These are phyloP conservation scores for Lophius americanus DNA, from an alignment of 2,797 vertebrate genomes.

Conservation along the genomic window DNA sequence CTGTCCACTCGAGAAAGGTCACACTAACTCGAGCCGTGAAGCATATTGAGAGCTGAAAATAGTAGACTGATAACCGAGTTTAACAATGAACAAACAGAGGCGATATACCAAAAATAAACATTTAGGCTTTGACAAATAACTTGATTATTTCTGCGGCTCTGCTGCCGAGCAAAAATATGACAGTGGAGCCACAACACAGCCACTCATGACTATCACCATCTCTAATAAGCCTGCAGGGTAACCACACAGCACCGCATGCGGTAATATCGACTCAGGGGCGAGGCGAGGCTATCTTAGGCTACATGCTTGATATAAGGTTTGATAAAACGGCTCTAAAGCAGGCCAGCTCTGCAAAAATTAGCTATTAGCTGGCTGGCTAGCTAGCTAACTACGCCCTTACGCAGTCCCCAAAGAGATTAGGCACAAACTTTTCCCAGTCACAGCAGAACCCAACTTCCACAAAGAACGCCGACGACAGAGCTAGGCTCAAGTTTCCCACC, in stretches of 20 bases:
- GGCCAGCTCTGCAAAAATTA: conserved; percentile 64
- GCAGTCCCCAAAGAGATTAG: conserved; percentile 80
- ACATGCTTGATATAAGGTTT: conserved; percentile 11
- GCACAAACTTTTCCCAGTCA: conserved; percentile 85
- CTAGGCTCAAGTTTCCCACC: conserved; percentile 2
- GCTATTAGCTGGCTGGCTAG: conserved; percentile 69
- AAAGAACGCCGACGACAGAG: conserved; percentile 40
- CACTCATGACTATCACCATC: conserved; percentile 58
- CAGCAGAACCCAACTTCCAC: conserved; percentile 74
- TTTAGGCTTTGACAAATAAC: not conserved
- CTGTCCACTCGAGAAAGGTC: conserved; percentile 47
- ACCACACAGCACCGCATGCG: not conserved
- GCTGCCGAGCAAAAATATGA: conserved; percentile 44
- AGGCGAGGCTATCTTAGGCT: conserved; percentile 4
- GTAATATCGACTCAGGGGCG: not conserved
- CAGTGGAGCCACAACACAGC: conserved; percentile 60
- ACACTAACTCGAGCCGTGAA: conserved; percentile 12
- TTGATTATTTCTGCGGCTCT: not conserved
- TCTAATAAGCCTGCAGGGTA: conserved; percentile 50
- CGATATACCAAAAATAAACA: not conserved
- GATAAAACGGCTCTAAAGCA: conserved; percentile 32
- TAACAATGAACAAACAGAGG: conserved; percentile 14
- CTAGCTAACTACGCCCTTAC: conserved; percentile 85
- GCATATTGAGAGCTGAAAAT: conserved; percentile 35
- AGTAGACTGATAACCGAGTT: conserved; percentile 17